A percentile compares a stretch with the other conserved stretches of the same genome.
phyloP scores from a whole-genome alignment of 2,888 invertebrate species.

The Scaptomyza polygonia region DNA sequence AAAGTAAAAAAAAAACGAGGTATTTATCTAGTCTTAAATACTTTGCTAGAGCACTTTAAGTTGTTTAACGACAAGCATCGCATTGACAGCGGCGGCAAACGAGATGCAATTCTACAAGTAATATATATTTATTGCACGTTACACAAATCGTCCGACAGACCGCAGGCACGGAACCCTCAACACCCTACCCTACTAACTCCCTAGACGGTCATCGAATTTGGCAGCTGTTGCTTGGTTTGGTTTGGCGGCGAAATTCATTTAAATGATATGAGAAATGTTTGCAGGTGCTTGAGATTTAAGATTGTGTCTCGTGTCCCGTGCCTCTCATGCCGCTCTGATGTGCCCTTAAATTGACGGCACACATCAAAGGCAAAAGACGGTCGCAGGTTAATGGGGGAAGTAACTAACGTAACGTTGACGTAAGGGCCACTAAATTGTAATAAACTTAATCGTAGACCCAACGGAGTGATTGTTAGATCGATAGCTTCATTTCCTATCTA shows the following conservation, averaged over 20 bases:
- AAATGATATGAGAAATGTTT: conserved; percentile 45
- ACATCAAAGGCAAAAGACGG: conserved; percentile 47
- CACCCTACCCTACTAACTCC: background rate
- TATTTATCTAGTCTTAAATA: background rate
- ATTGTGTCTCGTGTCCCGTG: conserved; percentile 53
- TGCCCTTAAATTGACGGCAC: conserved; percentile 50
- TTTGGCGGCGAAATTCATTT: conserved; percentile 61
- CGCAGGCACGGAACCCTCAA: conserved; percentile 14
- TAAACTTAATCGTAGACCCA: conserved; percentile 13
- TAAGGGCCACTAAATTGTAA: conserved; percentile 66
- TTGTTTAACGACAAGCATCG: background rate
- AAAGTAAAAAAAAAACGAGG: background rate
- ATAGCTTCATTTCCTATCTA: conserved; percentile 12
- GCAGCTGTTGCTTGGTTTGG: conserved; percentile 27
- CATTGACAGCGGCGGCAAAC: conserved; percentile 45
- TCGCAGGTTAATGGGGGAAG: background rate
- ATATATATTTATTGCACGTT: conserved; percentile 71
- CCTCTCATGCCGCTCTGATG: conserved; percentile 10
- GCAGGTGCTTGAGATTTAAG: conserved; percentile 60
- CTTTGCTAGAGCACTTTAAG: background rate
- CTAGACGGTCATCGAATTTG: background rate
- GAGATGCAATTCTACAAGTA: conserved; percentile 66
- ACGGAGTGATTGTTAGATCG: conserved; percentile 7
- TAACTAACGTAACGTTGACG: conserved; percentile 63
- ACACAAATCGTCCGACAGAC: conserved; percentile 61